These are phyloP conservation scores for Procapra przewalskii DNA, from an alignment of 2,113 vertebrate genomes.

Conservation along the genomic window DNA sequence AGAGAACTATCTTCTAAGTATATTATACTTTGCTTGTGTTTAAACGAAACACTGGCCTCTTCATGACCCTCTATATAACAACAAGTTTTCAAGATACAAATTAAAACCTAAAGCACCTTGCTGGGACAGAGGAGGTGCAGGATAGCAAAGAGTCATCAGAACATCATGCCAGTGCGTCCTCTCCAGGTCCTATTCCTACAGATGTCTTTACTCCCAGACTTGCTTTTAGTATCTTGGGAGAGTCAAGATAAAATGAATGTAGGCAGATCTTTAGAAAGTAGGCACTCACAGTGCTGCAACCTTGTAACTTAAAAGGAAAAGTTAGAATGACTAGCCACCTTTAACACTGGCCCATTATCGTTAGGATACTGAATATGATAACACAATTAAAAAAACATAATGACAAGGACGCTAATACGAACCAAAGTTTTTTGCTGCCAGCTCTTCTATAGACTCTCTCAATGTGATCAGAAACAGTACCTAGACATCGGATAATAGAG, in stretches of 20 bases:
- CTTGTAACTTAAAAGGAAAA: not conserved
- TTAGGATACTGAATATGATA: not conserved
- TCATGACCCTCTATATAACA: not conserved
- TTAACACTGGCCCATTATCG: not conserved
- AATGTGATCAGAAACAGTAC: conserved; percentile 89
- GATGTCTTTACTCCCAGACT: not conserved
- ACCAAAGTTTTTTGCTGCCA: conserved; percentile 97
- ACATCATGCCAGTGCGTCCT: not conserved
- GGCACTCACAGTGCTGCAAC: not conserved
- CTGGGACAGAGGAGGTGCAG: not conserved
- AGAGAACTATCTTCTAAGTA: not conserved
- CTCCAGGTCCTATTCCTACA: not conserved
- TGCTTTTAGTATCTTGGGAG: not conserved
- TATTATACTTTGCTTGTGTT: not conserved
- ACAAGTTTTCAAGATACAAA: not conserved
- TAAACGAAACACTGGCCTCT: not conserved
- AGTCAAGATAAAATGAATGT: not conserved
- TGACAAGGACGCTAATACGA: conserved; percentile 78
- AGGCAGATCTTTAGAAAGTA: not conserved
- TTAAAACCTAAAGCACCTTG: not conserved
- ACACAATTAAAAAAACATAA: not conserved
- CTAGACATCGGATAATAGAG: conserved; percentile 76
- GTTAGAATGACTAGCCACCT: not conserved
- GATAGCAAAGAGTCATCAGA: not conserved
- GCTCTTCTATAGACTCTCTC: conserved; percentile 96